Conservation (phyloP, 2,888 invertebrate genomes). For the Antitype chi region DNA sequence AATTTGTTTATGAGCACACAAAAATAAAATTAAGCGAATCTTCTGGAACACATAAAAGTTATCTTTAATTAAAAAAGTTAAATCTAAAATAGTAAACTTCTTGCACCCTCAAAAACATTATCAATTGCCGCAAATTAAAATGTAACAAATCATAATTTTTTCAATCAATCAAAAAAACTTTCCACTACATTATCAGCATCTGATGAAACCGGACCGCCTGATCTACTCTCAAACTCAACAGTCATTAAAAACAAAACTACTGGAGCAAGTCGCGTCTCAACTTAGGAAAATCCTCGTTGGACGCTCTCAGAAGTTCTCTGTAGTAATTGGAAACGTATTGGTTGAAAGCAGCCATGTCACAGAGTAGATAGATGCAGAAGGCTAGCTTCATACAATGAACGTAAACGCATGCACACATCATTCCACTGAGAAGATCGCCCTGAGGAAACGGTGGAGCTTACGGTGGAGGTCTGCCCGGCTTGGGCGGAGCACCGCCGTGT, state of each 20-base stretch:
- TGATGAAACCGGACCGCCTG: slow-evolving; percentile 7
- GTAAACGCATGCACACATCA: not conserved
- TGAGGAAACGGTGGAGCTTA: too few relatives aligned
- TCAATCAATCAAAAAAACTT: not conserved
- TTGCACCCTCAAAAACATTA: not conserved
- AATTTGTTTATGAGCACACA: too few relatives aligned
- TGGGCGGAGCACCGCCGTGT: too few relatives aligned
- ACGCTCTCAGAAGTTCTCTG: slow-evolving; percentile 64
- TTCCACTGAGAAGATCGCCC: too few relatives aligned
- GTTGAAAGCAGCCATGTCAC: slow-evolving; percentile 41
- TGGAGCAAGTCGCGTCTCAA: slow-evolving; percentile 47
- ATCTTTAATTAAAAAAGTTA: not conserved
- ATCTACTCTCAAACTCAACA: slow-evolving; percentile 38
- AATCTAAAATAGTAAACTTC: not conserved
- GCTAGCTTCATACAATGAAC: not conserved
- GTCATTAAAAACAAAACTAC: slow-evolving; percentile 66
- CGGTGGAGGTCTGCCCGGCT: too few relatives aligned
- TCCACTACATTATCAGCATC: not conserved
- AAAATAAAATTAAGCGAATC: not conserved
- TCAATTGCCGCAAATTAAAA: not conserved
- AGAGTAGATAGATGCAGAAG: slow-evolving; percentile 5
- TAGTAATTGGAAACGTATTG: slow-evolving; percentile 76
- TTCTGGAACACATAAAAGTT: fast-evolving
- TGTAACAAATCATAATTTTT: not conserved
- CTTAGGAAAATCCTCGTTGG: slow-evolving; percentile 52